Conservation (phyloP, 2,888 invertebrate genomes). For the Tribolium freemani region DNA sequence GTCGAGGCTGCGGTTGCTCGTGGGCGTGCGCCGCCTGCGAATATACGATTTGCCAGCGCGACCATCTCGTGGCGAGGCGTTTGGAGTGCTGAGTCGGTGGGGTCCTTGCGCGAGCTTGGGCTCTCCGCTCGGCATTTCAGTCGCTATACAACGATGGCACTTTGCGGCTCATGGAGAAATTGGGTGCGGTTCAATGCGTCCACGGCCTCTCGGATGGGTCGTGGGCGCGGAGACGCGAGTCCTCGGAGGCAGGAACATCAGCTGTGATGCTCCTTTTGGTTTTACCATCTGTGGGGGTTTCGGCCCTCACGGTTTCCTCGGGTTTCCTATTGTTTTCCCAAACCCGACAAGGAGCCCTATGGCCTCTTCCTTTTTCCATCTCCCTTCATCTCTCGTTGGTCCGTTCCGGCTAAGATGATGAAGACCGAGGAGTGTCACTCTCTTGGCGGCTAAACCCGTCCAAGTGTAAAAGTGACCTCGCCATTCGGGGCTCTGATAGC, state of each 20-base stretch:
- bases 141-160: background rate
- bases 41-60: background rate
- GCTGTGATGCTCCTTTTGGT: background rate
- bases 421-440: background rate
- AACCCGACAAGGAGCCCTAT: background rate
- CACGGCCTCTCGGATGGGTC: slow-evolving; percentile 3
- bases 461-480: no score
- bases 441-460: no score
- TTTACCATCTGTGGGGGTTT: background rate
- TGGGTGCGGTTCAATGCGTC: slow-evolving; percentile 1
- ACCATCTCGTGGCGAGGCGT: slow-evolving; percentile 1
- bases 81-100: background rate
- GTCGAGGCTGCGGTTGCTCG: background rate
- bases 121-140: background rate
- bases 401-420: background rate
- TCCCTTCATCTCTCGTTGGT: background rate
- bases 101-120: background rate
- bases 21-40: background rate
- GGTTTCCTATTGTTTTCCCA: no score
- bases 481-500: no score
- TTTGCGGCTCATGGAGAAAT: background rate
- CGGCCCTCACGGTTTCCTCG: background rate
- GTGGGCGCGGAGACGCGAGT: background rate
- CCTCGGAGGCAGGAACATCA: background rate
- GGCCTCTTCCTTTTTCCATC: background rate